Percentiles rank a stretch among this genome's conserved stretches.
phyloP scores from a whole-genome alignment of 1,140 invertebrate species.

The Meloidogyne exigua region DNA sequence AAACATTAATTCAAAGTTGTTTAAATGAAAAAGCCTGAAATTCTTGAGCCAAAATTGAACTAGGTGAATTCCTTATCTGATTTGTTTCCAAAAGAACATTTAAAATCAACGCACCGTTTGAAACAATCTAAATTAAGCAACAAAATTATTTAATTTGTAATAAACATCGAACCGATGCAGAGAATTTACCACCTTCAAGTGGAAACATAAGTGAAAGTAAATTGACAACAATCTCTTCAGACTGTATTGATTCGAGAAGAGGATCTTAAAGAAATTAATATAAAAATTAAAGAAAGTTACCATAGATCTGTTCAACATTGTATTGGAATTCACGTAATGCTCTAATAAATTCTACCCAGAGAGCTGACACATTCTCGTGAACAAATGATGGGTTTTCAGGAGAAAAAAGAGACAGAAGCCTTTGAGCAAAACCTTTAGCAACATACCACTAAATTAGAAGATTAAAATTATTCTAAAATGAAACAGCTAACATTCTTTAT shows the following conservation, averaged over 20 bases:
- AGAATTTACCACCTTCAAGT: conserved; percentile 16
- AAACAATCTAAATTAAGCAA: conserved; percentile 30
- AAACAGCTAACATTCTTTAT: conserved; percentile 26
- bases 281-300: background rate
- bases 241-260: conserved; percentile 36
- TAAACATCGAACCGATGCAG: conserved; percentile 11
- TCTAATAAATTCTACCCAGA: conserved; percentile 41
- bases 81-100: conserved; percentile 38
- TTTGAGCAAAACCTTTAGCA: conserved; percentile 27
- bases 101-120: conserved; percentile 28
- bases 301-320: conserved; percentile 28
- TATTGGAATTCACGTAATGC: conserved; percentile 38
- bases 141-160: conserved; percentile 16
- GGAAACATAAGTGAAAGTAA: conserved; percentile 40
- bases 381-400: conserved; percentile 33
- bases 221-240: conserved; percentile 25
- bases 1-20: no score
- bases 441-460: conserved; percentile 36
- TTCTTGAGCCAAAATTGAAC: conserved; percentile 31
- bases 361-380: conserved; percentile 33
- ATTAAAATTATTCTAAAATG: conserved; percentile 19
- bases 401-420: conserved; percentile 17
- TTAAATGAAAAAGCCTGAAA: background rate
- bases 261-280: conserved; percentile 16
- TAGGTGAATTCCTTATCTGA: conserved; percentile 33